A percentile compares a stretch with the other conserved stretches of the same genome.
phyloP scores from a whole-genome alignment of 2,888 invertebrate genomes.

The Caradrina clavipalpis region DNA sequence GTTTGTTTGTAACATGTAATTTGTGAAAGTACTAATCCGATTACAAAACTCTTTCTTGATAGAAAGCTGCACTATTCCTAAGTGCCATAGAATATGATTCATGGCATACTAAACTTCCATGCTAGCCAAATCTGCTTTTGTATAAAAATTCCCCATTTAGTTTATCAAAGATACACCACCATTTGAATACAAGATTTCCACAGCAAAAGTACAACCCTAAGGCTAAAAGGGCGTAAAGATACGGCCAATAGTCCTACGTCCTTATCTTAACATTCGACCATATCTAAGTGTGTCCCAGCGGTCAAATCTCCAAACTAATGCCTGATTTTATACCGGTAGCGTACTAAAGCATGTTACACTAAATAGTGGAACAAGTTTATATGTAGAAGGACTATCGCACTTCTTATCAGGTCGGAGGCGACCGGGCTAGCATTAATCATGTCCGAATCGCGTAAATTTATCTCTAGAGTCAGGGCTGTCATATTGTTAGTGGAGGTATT shows the following conservation, averaged over 20 bases:
- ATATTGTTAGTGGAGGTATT: conserved; percentile 51
- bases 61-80: too few relatives aligned
- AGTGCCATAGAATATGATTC: too few relatives aligned
- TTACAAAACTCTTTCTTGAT: too few relatives aligned
- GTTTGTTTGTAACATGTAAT: too few relatives aligned
- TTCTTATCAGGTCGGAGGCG: conserved; percentile 61
- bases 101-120: too few relatives aligned
- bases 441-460: conserved; percentile 75
- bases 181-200: conserved; percentile 7
- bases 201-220: conserved; percentile 11
- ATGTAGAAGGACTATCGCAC: conserved; percentile 42
- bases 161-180: neutral
- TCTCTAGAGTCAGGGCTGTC: conserved; percentile 63
- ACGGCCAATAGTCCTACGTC: conserved; percentile 19
- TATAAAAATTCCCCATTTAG: neutral
- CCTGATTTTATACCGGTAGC: conserved; percentile 50
- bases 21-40: too few relatives aligned
- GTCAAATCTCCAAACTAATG: conserved; percentile 51
- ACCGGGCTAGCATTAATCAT: conserved; percentile 71
- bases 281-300: conserved; percentile 46
- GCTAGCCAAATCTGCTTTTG: neutral
- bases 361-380: conserved; percentile 42
- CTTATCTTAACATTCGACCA: conserved; percentile 35
- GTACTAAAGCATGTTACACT: conserved; percentile 42
- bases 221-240: conserved; percentile 40